Base-by-base conservation (phyloP, 2,113 vertebrate species). In the Electrona antarctica region DNA sequence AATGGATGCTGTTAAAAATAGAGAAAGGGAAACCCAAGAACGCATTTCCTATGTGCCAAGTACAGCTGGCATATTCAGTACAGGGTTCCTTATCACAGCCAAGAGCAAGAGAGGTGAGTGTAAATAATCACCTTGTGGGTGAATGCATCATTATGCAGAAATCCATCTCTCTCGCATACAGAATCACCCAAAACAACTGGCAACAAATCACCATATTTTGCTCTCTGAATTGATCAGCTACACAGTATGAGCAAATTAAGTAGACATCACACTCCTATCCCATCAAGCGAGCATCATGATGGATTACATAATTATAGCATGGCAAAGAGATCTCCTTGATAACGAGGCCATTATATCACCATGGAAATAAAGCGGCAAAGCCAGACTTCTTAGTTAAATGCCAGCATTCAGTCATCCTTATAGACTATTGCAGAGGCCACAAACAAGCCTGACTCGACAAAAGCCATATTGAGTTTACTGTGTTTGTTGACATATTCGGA, bases 1-100 rank as follows among this genome's bases (percentile, higher is more conserved):
- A 87, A 65, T 14, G 60, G 74, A 66, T 63, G 73, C 70, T 60
- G 77, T 84, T 77, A 88, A 77, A 88, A 78, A 82, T 73, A 83
- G 82, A 76, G 82, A 84, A 64, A 81, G 63, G 6, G 79, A 89
- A 68, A 81, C 73, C 79, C 51, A 21, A 72, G 71, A 41, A 41
- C 33, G 59, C 78, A 77, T 80, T 71, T 81, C 72, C 69, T 72
- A 60, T 71, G 82, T 66, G 72, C 79, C 73, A 78, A 72, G 66
- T 68, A 51, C 71, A 76, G 66, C 65, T 29, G 59, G 49, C 46
- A 47, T 77, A 60, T 60, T 29, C 10, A 29, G 11, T 60, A 60
- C 10, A 41, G 11, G 46, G 65, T 77, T 63, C 69, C 73, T 41
- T 15, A 50, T 52, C 48, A 41, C 72, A 71, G 59, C 60, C 54